Percentiles rank a stretch among this genome's conserved stretches.
These are phyloP conservation scores for Argyrosomus japonicus DNA, from an alignment of 2,113 vertebrate genomes.

Conservation along the genomic window DNA sequence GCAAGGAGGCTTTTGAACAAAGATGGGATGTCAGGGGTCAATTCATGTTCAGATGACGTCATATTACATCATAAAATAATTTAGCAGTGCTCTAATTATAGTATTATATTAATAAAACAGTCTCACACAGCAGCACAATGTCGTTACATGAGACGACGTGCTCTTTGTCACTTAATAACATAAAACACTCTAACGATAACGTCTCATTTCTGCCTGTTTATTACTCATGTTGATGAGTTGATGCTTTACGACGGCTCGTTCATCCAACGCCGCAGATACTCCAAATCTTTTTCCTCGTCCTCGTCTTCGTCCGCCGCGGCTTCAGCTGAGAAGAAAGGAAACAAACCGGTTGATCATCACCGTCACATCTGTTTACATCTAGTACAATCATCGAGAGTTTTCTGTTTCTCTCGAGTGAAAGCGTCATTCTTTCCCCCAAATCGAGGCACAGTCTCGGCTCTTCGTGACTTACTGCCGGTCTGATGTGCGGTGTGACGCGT, in stretches of 20 bases:
- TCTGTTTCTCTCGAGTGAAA: too few relatives aligned
- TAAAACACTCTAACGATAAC: slow-evolving; percentile 16
- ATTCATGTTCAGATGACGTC: neutral
- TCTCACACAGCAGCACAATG: neutral
- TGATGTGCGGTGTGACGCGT: too few relatives aligned
- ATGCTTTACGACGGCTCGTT: neutral
- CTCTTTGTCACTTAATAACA: neutral
- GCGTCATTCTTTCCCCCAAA: too few relatives aligned
- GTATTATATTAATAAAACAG: neutral
- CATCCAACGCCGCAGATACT: slow-evolving; percentile 42
- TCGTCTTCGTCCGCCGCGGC: slow-evolving; percentile 19
- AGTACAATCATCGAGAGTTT: too few relatives aligned
- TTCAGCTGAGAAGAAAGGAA: neutral
- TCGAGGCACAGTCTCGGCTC: too few relatives aligned
- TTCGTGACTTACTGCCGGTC: too few relatives aligned
- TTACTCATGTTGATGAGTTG: slow-evolving; percentile 16
- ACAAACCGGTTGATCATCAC: neutral
- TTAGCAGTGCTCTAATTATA: neutral
- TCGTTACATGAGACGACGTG: neutral
- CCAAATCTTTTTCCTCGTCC: slow-evolving; percentile 22
- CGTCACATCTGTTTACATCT: too few relatives aligned
- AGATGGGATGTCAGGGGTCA: neutral
- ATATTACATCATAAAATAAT: neutral
- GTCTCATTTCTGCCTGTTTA: neutral
- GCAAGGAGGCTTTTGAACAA: neutral